phyloP scores from a whole-genome alignment of 2,888 invertebrate species.

The Andrena haemorrhoa region DNA sequence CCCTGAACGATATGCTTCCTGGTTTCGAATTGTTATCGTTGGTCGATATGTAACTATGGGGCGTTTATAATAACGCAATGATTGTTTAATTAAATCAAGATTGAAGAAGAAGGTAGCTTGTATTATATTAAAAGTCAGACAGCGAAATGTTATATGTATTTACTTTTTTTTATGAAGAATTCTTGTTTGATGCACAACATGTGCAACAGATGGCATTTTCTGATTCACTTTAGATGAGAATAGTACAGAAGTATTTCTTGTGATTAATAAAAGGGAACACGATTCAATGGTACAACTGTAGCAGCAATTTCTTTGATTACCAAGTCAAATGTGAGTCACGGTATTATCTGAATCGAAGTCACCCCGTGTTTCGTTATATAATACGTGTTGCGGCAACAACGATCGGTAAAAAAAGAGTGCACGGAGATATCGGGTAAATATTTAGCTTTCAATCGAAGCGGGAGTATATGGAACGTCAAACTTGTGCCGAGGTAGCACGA shows the following conservation, averaged over 20 bases:
- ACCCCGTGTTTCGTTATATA: neutral
- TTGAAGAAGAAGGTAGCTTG: neutral
- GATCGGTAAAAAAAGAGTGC: neutral
- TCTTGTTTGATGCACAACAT: neutral
- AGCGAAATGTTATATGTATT: too few relatives aligned
- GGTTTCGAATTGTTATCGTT: neutral
- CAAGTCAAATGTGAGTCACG: neutral
- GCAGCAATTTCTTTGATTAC: slow-evolving; percentile 1
- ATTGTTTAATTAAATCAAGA: neutral
- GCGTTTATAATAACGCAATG: neutral
- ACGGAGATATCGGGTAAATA: slow-evolving; percentile 49
- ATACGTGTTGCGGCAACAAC: neutral
- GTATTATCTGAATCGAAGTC: slow-evolving; percentile 6
- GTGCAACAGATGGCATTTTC: slow-evolving; percentile 1
- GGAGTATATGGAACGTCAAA: slow-evolving; percentile 45
- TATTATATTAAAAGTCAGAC: neutral
- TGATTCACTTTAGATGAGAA: neutral
- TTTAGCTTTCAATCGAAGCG: slow-evolving; percentile 28
- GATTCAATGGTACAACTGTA: neutral
- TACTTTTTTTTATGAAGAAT: neutral
- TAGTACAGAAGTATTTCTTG: neutral
- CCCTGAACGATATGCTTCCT: neutral
- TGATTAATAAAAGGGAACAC: slow-evolving; percentile 8
- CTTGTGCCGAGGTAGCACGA: slow-evolving; percentile 31
- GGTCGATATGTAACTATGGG: neutral